Evolutionary conservation across 1,140 invertebrate species (phyloP).

Genomic region (Vanessa atalanta): DNA sequence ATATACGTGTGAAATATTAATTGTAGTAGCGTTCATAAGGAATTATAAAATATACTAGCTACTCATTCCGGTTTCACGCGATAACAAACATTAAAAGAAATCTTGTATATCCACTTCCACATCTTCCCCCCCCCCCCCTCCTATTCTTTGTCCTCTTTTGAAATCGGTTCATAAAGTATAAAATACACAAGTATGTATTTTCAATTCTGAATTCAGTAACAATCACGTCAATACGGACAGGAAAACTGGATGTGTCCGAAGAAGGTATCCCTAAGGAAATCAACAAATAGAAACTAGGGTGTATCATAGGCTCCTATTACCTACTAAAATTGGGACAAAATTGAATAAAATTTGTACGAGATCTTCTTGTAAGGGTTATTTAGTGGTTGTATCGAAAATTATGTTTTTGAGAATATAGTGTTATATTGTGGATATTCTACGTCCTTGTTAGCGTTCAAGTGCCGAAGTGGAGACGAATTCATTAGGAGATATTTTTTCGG

Average conservation of each 20-base stretch:
- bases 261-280: not conserved
- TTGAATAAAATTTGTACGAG: conserved; percentile 7
- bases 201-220: not conserved
- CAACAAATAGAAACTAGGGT: conserved; percentile 7
- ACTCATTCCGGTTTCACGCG: too few relatives aligned
- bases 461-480: too few relatives aligned
- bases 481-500: too few relatives aligned
- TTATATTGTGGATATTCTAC: too few relatives aligned
- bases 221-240: not conserved
- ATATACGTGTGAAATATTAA: not conserved
- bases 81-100: too few relatives aligned
- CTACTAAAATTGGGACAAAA: conserved; percentile 1
- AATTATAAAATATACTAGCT: too few relatives aligned
- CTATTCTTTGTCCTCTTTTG: too few relatives aligned
- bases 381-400: not conserved
- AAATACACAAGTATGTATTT: not conserved
- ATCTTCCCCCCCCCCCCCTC: too few relatives aligned
- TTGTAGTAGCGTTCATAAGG: too few relatives aligned
- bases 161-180: too few relatives aligned
- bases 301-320: conserved; percentile 6
- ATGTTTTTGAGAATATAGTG: not conserved
- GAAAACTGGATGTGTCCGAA: not conserved
- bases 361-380: not conserved
- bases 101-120: too few relatives aligned
- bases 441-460: too few relatives aligned